Evolutionary conservation across 1,140 invertebrate genomes (phyloP), one percentile per base, ranked within the genome.

Genomic region (Scaptomyza montana): DNA sequence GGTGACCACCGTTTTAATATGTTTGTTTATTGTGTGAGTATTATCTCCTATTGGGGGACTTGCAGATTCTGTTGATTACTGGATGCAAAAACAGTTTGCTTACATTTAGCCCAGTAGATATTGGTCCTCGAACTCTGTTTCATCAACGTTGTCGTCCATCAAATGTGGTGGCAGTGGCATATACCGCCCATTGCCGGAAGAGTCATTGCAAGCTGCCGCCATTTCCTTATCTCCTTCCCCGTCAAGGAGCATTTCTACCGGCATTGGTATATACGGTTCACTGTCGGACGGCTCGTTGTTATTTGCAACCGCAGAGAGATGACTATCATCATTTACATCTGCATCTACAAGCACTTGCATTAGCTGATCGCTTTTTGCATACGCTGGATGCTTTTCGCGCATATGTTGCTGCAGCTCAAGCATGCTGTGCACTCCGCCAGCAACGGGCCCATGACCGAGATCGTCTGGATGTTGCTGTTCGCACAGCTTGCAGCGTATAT

Each of bases 91-190:
- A 13, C 10, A 41, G 33, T 21, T 36, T 21, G 53, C 46, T 28
- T 10, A n/a, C 16, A 12, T 3, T 70, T 89, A 89, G 21, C 84
- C 77, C 36, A 89, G 74, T 57, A 89, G 51, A 89, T 84, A 89
- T 56, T 84, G 79, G 9, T 89, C 84, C 47, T 84, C 84, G 7
- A 87, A 89, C 39, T 87, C 80, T 36, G 78, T 28, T 16, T 82
- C 71, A 0, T 78, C 78, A 0, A 10, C 54, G 5, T 70, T 79
- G 3, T 89, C 84, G 3, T 89, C 85, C 53, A 89, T 6, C 46
- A 87, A 57, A 75, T 89, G 84, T 9, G 84, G 84, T 13, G 84
- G 84, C 36, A 89, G 10, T 9, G 84, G 85, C 77, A 89, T 80
- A 33, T 89, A 87, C 0, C 51, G 79, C 1, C 79, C 84, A 59